These are phyloP conservation scores for Tychaedon coryphoeus DNA, from an alignment of 2,113 vertebrate species.

Conservation along the genomic window DNA sequence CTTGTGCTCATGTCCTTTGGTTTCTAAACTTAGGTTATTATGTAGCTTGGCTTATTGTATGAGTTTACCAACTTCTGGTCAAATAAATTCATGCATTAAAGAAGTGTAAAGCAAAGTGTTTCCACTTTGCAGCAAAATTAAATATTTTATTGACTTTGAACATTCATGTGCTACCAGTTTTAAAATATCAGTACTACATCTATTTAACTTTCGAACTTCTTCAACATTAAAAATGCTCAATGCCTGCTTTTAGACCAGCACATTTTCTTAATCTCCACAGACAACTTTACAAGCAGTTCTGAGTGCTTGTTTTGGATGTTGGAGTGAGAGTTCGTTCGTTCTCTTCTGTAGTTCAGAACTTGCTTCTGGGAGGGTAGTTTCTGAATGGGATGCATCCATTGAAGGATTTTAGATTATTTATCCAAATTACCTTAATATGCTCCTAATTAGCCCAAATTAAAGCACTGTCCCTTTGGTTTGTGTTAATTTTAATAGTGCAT, in stretches of 20 bases:
- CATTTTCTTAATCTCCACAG: neutral
- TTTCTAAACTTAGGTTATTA: neutral
- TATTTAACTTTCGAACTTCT: neutral
- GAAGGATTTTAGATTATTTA: neutral
- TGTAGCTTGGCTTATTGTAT: neutral
- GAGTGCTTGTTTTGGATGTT: neutral
- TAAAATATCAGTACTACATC: neutral
- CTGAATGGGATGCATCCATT: neutral
- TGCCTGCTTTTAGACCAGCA: neutral
- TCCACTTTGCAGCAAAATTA: neutral
- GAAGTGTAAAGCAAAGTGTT: neutral
- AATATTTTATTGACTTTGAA: neutral
- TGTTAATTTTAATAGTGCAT: neutral
- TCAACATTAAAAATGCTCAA: neutral
- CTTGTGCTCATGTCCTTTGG: neutral
- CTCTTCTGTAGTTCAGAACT: neutral
- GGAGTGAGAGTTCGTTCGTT: neutral
- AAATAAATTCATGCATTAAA: neutral
- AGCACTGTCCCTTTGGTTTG: fast-evolving
- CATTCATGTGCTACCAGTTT: neutral
- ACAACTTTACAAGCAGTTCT: neutral
- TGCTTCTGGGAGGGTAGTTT: neutral
- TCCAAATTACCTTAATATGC: neutral
- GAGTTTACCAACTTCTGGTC: neutral
- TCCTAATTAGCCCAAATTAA: neutral